Percentiles rank a stretch among this genome's conserved stretches.
Evolutionary conservation across 2,113 vertebrate species (phyloP).

Genomic region (Heterotilapia buettikoferi): DNA sequence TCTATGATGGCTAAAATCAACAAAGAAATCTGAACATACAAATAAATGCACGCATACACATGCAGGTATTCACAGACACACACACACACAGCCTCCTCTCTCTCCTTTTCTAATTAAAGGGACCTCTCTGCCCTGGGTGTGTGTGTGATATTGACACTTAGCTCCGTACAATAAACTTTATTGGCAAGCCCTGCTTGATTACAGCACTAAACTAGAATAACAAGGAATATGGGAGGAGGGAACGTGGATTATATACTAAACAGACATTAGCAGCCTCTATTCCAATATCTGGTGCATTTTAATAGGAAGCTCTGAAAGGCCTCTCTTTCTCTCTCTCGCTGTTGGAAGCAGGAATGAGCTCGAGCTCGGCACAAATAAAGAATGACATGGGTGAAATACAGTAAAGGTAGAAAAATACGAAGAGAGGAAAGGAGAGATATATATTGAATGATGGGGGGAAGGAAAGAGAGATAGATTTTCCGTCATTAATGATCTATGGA

Average conservation of each 20-base stretch:
- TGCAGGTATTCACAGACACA: neutral
- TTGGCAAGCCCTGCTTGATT: slow-evolving; percentile 98
- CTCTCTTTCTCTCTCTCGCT: neutral
- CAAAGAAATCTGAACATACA: slow-evolving; percentile 10
- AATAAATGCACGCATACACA: slow-evolving; percentile 16
- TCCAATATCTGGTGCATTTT: slow-evolving; percentile 53
- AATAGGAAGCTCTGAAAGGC: slow-evolving; percentile 28
- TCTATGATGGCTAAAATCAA: slow-evolving; percentile 20
- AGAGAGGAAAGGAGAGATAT: slow-evolving; percentile 45
- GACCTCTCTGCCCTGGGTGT: slow-evolving; percentile 86
- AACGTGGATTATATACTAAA: slow-evolving; percentile 70
- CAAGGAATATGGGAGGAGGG: slow-evolving; percentile 86
- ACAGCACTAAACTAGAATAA: slow-evolving; percentile 95
- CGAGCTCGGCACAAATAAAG: slow-evolving; percentile 28
- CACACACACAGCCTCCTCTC: slow-evolving; percentile 66
- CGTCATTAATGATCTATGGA: slow-evolving; percentile 77
- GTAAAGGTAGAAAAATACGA: slow-evolving; percentile 35
- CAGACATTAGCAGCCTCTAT: slow-evolving; percentile 56
- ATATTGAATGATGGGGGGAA: slow-evolving; percentile 55
- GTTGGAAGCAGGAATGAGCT: neutral
- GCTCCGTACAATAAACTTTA: slow-evolving; percentile 99
- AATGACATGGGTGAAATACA: slow-evolving; percentile 33
- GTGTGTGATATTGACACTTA: slow-evolving; percentile 98
- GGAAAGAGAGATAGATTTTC: slow-evolving; percentile 71
- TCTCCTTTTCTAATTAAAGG: slow-evolving; percentile 98